Percentiles rank a stretch among this genome's conserved stretches.
These are phyloP conservation scores for Phengaris arion DNA, from an alignment of 2,888 invertebrate species.

Conservation along the genomic window DNA sequence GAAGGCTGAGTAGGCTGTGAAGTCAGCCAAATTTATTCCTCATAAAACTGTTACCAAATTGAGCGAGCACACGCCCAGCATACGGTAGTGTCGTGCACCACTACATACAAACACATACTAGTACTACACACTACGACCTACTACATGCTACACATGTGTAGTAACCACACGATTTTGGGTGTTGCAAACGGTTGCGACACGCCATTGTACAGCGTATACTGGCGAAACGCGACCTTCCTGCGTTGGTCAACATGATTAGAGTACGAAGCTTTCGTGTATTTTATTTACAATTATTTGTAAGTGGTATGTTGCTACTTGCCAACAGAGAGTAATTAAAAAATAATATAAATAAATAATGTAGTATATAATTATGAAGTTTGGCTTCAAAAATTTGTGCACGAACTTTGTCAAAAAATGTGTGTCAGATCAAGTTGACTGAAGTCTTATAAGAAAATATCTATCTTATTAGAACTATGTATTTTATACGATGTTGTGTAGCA, in stretches of 20 bases:
- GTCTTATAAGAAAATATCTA: too few relatives aligned
- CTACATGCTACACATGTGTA: slow-evolving; percentile 44
- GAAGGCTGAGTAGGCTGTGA: background rate
- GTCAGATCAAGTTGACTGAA: too few relatives aligned
- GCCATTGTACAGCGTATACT: slow-evolving; percentile 69
- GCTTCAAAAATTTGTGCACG: too few relatives aligned
- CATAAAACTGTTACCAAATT: slow-evolving; percentile 3
- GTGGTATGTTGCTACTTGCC: background rate
- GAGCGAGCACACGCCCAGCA: background rate
- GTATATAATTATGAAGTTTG: too few relatives aligned
- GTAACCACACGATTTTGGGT: slow-evolving; percentile 74
- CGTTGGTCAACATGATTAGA: slow-evolving; percentile 69
- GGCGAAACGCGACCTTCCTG: slow-evolving; percentile 77
- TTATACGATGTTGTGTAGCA: too few relatives aligned
- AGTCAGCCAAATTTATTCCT: background rate
- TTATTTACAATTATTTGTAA: background rate
- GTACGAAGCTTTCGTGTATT: background rate
- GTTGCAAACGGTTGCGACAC: slow-evolving; percentile 75
- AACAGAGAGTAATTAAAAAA: background rate
- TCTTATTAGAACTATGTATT: too few relatives aligned
- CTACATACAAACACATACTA: background rate
- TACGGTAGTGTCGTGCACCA: background rate
- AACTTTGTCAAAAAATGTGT: too few relatives aligned
- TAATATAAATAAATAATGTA: background rate
- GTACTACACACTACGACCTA: background rate